Base-by-base conservation (phyloP, 2,888 invertebrate species). In the Mactromeris polynyma region DNA sequence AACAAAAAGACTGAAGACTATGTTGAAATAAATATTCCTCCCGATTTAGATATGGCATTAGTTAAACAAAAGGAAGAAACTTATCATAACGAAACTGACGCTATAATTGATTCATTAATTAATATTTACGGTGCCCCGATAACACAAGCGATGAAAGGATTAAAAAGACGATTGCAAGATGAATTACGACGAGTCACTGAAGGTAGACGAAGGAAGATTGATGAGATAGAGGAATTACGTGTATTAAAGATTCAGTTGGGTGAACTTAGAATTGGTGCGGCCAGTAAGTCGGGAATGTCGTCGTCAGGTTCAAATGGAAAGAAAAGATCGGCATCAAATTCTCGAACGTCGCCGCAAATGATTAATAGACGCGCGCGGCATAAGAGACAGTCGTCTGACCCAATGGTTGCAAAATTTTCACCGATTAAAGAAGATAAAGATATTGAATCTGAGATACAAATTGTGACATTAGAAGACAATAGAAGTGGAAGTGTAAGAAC, bases 321-420 rank as follows among this genome's bases (percentile, higher is more conserved):
- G 78, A 93, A 92, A 73, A 64, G 92, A 79, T 85, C 77, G 38
- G 73, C 89, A 26, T 89, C 92, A 51, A 92, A 92, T 78, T 92
- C 92, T 19, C 85, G 95, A 79, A 95, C 96, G 69, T 96, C 96
- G 36, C 96, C 96, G 31, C 96, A 96, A 91, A 95, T 96, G 77
- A 95, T 90, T 64, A 92, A 89, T 38, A 90, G 96, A 38, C 93
- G 96, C 36, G 94, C 94, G 42, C 89, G 97, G 85, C 97, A 97
- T 94, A 97, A 97, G 89, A 96, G 97, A 54, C 97, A 97, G 94
- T 97, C 97, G 84, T 97, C 97, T 40, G 97, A 97, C 95, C 97
- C 97, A 40, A 97, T 97, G 96, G 96, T 97, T 86, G 97, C 97
- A 86, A 97, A 97, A 90, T 97, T 97, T 94, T 97, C 97, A 79